Base-by-base conservation (phyloP, 1,140 invertebrate species). In the Caligus rogercresseyi region DNA sequence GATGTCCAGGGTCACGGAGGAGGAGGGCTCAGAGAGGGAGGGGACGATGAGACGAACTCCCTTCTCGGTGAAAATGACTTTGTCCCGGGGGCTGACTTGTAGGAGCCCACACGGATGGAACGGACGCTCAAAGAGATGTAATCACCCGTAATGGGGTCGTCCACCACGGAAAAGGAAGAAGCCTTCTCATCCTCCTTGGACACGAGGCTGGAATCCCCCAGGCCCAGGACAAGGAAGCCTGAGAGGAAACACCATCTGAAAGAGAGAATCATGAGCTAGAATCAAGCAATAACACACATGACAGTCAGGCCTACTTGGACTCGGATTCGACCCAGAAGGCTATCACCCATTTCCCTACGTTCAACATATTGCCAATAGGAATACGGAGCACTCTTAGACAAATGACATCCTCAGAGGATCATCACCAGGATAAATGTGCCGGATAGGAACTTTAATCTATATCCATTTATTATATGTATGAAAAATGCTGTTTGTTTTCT, bases 31-130 rank as follows among this genome's bases (percentile, higher is more conserved):
- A 25, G 43, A 25, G 19, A 80, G 71, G 53, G 78, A 74, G 25
- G 82, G 83, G 52, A 84, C 81, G 67, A 78, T 75, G 59, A 87
- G 78, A 69, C 78, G 78, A 19, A 87, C 73, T 25, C 81, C 81
- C 68, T 74, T 78, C 14, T 75, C 73, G 60, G 81, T 80, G 67
- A 86, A 79, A 65, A 77, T 71, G 23, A 81, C 75, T 77, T 80
- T 64, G 69, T 83, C 81, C 57, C 73, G 76, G 26, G 83, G 80
- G 78, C 72, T 70, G 81, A 85, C 74, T 81, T 83, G 69, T 85
- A 85, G 4, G 84, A 84, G 54, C 85, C 85, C 70, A 87, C 83
- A 67, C 84, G 77, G 65, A 87, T 79, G 14, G 82, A 84, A 62
- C 83, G 75, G 72, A 84, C 87, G 3, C 31, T 24, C 1, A 65